A percentile compares a stretch with the other conserved stretches of the same genome.
Evolutionary conservation across 2,797 vertebrate species (phyloP).

Genomic region (Microctenopoma steveboyesi): DNA sequence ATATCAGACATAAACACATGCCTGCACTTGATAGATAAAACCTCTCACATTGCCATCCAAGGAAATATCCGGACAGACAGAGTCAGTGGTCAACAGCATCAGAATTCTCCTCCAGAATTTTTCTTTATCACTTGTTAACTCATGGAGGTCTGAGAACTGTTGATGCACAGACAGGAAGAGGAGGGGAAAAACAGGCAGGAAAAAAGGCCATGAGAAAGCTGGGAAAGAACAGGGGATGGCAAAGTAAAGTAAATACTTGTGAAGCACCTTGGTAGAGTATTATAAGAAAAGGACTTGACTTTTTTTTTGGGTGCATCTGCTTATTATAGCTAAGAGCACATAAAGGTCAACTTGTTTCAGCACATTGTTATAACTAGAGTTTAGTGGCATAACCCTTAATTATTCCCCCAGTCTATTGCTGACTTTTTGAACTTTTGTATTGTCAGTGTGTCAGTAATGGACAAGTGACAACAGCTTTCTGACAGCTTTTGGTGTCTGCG

Average conservation of each 20-base stretch:
- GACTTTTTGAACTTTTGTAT: constrained; percentile 62
- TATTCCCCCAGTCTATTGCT: constrained; percentile 59
- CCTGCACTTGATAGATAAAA: constrained; percentile 77
- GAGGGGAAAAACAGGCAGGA: constrained; percentile 14
- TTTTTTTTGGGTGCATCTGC: constrained; percentile 21
- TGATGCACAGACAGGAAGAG: constrained; percentile 25
- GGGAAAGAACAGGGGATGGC: constrained; percentile 1
- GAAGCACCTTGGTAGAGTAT: constrained; percentile 16
- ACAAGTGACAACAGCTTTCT: constrained; percentile 52
- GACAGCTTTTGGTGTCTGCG: constrained; percentile 15
- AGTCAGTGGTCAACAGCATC: constrained; percentile 66
- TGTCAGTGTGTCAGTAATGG: constrained; percentile 40
- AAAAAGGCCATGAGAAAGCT: constrained; percentile 34
- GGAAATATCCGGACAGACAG: constrained; percentile 53
- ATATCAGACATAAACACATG: constrained; percentile 72
- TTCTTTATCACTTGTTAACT: constrained; percentile 50
- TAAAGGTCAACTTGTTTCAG: constrained; percentile 60
- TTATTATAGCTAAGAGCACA: constrained; percentile 58
- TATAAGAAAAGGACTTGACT: constrained; percentile 45
- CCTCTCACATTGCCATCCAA: constrained; percentile 51
- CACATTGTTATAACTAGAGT: constrained; percentile 51
- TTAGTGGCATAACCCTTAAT: constrained; percentile 60
- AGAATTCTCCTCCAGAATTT: constrained; percentile 54
- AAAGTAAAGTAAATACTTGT: not conserved
- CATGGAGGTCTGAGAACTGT: constrained; percentile 33